phyloP scores from a whole-genome alignment of 30 jellyfish, hydroid and myxozoan genomes.

The Pseudorhiza aurosa region DNA sequence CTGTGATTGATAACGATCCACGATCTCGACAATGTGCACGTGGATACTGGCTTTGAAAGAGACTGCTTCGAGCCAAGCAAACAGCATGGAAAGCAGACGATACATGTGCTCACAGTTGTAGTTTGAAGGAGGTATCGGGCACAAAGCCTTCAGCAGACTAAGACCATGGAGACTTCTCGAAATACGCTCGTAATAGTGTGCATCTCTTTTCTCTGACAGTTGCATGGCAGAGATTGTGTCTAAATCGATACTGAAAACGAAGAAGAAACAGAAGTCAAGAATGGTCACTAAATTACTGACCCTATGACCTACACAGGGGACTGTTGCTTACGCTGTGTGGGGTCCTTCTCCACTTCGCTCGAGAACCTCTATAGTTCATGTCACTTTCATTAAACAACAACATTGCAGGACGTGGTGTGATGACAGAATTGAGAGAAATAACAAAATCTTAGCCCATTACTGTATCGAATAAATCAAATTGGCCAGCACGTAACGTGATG shows the following conservation, averaged over 20 bases:
- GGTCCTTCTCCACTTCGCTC: no score
- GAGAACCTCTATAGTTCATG: no score
- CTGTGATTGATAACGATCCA: slow-evolving; percentile 71
- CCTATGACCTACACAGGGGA: no score
- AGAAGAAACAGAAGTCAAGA: neutral
- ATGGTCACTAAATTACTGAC: no score
- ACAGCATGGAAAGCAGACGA: slow-evolving; percentile 80
- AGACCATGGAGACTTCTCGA: slow-evolving; percentile 90
- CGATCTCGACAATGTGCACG: slow-evolving; percentile 49
- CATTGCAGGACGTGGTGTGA: no score
- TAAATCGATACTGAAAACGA: slow-evolving; percentile 36
- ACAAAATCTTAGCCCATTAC: no score
- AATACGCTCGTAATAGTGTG: slow-evolving; percentile 51
- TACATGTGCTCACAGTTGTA: slow-evolving; percentile 85
- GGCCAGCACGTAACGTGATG: no score
- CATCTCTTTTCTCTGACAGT: slow-evolving; percentile 17
- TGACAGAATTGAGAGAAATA: no score
- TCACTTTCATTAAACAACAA: no score
- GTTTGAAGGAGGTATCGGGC: slow-evolving; percentile 83
- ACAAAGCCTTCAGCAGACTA: slow-evolving; percentile 64
- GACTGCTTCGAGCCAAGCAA: slow-evolving; percentile 89
- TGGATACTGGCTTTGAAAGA: slow-evolving; percentile 59
- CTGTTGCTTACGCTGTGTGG: neutral
- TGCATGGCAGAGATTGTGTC: slow-evolving; percentile 40
- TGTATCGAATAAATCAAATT: no score